phyloP scores from a whole-genome alignment of 2,797 vertebrate species.

The Trematomus bernacchii region DNA sequence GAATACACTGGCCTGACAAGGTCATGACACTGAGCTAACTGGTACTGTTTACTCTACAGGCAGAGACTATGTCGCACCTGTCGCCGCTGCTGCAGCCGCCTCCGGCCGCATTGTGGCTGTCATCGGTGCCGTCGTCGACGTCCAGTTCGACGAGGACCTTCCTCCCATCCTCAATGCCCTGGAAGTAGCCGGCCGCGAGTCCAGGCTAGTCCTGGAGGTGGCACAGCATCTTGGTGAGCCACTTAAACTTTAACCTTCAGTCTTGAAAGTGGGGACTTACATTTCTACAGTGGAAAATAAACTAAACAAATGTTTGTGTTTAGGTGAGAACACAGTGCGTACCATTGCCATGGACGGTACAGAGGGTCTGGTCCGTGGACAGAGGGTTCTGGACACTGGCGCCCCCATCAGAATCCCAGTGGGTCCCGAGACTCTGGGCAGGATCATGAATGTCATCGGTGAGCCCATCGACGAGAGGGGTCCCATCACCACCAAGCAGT shows the following conservation, averaged over 20 bases:
- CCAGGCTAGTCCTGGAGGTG: constrained; percentile 95
- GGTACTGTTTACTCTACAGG: constrained; percentile 73
- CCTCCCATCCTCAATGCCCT: constrained; percentile 98
- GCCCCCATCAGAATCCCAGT: constrained; percentile 97
- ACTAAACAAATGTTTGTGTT: not conserved
- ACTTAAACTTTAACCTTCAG: not conserved
- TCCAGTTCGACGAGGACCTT: constrained; percentile 96
- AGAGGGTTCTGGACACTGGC: constrained; percentile 94
- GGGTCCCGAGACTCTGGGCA: constrained; percentile 95
- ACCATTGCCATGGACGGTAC: constrained; percentile 99
- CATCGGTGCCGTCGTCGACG: constrained; percentile 97
- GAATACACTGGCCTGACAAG: not conserved
- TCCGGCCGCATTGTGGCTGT: constrained; percentile 94
- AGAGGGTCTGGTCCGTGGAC: constrained; percentile 95
- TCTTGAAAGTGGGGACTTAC: too few species aligned
- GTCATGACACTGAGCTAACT: constrained; percentile 3
- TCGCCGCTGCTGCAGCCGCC: constrained; percentile 78
- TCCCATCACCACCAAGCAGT: constrained; percentile 96
- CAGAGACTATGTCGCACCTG: constrained; percentile 91
- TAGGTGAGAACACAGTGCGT: constrained; percentile 96
- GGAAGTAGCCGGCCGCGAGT: constrained; percentile 92
- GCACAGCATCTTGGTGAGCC: constrained; percentile 91
- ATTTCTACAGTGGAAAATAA: fast-evolving
- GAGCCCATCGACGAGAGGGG: constrained; percentile 98
- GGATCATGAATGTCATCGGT: constrained; percentile 99